Evolutionary conservation across 2,888 invertebrate species (phyloP), one percentile per base, ranked within the genome.

Genomic region (Clunio marinus): DNA sequence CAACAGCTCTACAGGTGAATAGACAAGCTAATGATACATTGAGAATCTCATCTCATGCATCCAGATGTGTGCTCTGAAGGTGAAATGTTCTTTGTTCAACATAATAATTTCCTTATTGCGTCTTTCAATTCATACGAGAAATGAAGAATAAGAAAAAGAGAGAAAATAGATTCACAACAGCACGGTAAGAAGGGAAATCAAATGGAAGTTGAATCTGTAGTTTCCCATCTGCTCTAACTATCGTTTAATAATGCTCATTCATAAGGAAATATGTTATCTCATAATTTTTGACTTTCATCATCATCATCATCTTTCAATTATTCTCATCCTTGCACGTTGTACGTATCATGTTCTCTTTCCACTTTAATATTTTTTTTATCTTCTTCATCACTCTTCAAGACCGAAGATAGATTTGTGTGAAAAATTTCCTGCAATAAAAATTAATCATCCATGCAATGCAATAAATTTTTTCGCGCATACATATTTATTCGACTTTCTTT

Each of bases 241-340:
- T 51, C 51, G 22, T 51, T 51, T 51, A 51, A 51, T 17, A 51
- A 51, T 22, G 22, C 20, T n/a, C 51, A 51, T 51, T 51, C 22
- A 41, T 41, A 51, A 51, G 51, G 51, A 51, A 51, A 51, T 45
- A 45, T 22, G 51, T 51, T 17, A 51, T 51, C 51, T 51, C 45
- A 45, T n/a, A 51, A 51, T n/a, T 7, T n/a, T 41, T 51, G 51
- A n/a, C 51, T 51, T 32, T 59, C 32, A 59, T 59, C 59, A 32
- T 59, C 41, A 41, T 41, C 59, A 59, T 59, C 59, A 59, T 59
- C 32, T 59, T 32, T 32, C 59, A 59, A 59, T 59, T 59, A 59
- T 51, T 51, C 51, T 22, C 51, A 51, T 51, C 7, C 51, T 22
- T 32, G 13, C 55, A 25, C 55, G 25, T 57, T 25, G 41, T 41